phyloP scores from a whole-genome alignment of 2,888 invertebrate species.

The Sinentomon sp. region DNA sequence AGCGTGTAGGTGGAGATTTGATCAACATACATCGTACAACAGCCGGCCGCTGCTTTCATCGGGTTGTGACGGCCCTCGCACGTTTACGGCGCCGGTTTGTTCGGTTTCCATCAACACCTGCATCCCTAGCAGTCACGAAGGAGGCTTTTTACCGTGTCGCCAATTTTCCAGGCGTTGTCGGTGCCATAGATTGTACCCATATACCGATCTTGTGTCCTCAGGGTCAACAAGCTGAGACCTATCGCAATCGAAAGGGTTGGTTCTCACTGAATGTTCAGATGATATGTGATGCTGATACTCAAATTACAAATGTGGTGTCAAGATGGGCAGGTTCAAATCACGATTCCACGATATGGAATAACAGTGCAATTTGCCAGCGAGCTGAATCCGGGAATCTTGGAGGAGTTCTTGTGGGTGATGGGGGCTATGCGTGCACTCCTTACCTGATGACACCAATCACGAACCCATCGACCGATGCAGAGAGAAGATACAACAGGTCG shows the following conservation, averaged over 20 bases:
- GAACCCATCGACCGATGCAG: too few species aligned
- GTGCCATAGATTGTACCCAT: conserved; percentile 9
- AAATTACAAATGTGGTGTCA: too few species aligned
- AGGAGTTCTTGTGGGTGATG: too few species aligned
- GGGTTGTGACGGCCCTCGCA: conserved; percentile 7
- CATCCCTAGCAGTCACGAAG: conserved; percentile 1
- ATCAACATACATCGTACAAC: conserved; percentile 5
- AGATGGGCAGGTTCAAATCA: too few species aligned
- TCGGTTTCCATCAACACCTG: conserved; percentile 3
- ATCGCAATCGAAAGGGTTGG: conserved; percentile 10
- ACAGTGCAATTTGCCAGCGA: too few species aligned
- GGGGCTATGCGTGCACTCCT: too few species aligned
- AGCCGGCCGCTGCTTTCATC: conserved; percentile 6
- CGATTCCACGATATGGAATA: too few species aligned
- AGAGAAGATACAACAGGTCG: too few species aligned
- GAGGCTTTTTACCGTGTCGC: conserved; percentile 5
- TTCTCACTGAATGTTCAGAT: too few species aligned
- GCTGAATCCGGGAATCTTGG: too few species aligned
- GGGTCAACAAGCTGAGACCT: conserved; percentile 9
- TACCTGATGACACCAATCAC: too few species aligned
- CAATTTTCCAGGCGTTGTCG: conserved; percentile 10
- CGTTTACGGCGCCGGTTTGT: conserved; percentile 4
- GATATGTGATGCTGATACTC: too few species aligned
- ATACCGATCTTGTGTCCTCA: conserved; percentile 7
- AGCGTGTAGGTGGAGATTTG: conserved; percentile 6